Conservation (phyloP, 2,113 vertebrate genomes). For the Siniperca knerii region DNA sequence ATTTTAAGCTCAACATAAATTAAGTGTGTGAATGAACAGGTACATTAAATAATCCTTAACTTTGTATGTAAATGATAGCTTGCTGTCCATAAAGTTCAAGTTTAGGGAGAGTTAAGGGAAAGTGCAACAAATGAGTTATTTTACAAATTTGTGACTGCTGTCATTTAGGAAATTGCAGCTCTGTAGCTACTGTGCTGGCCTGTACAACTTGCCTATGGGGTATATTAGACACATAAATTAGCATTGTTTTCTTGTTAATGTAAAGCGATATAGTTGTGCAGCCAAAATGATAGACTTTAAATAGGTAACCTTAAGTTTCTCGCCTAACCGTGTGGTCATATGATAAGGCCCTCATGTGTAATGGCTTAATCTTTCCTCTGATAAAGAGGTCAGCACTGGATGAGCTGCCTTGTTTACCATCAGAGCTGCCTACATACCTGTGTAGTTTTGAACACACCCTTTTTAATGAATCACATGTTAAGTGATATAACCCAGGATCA, state of each 20-base stretch:
- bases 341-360: not conserved
- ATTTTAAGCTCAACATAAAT: not conserved
- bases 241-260: not conserved
- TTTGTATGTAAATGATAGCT: not conserved
- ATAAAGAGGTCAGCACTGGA: not conserved
- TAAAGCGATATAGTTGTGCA: not conserved
- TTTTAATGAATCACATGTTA: not conserved
- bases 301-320: not conserved
- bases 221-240: not conserved
- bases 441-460: not conserved
- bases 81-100: no score
- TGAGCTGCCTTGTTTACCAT: constrained; percentile 35
- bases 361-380: not conserved
- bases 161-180: not conserved
- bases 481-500: not conserved
- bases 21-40: not conserved
- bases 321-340: not conserved
- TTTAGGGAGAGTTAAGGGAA: not conserved
- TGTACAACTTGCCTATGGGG: not conserved
- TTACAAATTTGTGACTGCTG: not conserved
- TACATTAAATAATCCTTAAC: not conserved
- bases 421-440: constrained; percentile 18
- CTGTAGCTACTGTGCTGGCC: not conserved
- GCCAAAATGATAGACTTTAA: not conserved
- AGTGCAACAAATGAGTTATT: not conserved